Evolutionary conservation across 2,888 invertebrate species (phyloP).

Genomic region (Rapana venosa): DNA sequence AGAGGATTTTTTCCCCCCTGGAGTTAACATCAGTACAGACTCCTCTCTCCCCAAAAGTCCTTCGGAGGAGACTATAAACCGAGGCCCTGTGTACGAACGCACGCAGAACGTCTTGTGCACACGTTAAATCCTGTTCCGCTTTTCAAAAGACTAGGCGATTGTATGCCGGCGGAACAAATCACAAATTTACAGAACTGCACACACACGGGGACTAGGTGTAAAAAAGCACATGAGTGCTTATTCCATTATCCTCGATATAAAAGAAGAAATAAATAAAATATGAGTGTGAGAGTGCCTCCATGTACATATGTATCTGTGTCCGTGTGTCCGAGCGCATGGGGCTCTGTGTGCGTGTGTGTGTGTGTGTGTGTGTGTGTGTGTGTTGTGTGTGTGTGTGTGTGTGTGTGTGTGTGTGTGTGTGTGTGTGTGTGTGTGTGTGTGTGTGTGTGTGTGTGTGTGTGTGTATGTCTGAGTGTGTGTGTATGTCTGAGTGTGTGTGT

Average conservation of each 20-base stretch:
- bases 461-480: not conserved
- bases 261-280: constrained; percentile 51
- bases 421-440: not conserved
- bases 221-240: too few relatives aligned
- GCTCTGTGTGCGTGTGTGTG: not conserved
- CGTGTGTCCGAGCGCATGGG: not conserved
- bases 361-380: not conserved
- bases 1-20: too few relatives aligned
- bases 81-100: too few relatives aligned
- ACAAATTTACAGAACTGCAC: too few relatives aligned
- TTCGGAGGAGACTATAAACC: too few relatives aligned
- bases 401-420: not conserved
- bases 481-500: too few relatives aligned
- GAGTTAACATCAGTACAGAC: too few relatives aligned
- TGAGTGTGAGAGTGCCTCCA: not conserved
- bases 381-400: not conserved
- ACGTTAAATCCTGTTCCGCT: too few relatives aligned
- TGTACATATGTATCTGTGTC: not conserved
- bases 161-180: too few relatives aligned
- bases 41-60: too few relatives aligned
- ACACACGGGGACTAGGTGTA: too few relatives aligned
- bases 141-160: too few relatives aligned
- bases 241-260: constrained; percentile 69
- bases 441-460: not conserved
- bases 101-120: constrained; percentile 51